Evolutionary conservation across 2,888 invertebrate species (phyloP).

Genomic region (Drosophila kambysellisi): DNA sequence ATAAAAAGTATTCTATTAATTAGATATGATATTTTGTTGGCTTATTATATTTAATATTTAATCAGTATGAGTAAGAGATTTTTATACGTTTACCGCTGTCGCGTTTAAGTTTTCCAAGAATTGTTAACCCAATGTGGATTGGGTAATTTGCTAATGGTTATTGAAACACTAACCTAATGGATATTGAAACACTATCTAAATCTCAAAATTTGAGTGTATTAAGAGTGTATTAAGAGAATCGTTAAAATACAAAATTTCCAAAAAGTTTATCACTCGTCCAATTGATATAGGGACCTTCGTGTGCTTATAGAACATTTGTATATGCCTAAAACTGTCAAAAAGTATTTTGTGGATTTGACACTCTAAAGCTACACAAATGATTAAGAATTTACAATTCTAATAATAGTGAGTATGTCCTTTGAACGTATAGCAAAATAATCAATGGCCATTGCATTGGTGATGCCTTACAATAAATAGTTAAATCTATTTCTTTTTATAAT

Average conservation of each 20-base stretch:
- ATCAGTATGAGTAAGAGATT: not conserved
- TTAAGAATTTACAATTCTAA: not conserved
- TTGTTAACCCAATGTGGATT: not conserved
- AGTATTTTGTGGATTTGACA: not conserved
- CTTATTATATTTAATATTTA: not conserved
- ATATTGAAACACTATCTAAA: constrained; percentile 4
- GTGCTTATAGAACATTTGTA: not conserved
- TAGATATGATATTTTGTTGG: not conserved
- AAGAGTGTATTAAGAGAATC: not conserved
- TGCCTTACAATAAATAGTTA: not conserved
- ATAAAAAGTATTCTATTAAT: constrained; percentile 1
- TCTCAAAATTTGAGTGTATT: not conserved
- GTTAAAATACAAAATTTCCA: not conserved
- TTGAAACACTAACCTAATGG: not conserved
- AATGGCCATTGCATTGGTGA: not conserved
- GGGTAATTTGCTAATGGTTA: not conserved
- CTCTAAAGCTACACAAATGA: not conserved
- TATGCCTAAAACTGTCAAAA: not conserved
- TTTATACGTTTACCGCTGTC: not conserved
- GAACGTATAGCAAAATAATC: not conserved
- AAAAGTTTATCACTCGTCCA: not conserved
- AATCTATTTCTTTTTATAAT: not conserved
- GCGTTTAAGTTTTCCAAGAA: not conserved
- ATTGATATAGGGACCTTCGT: not conserved
- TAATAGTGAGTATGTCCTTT: not conserved